Conservation (phyloP, 2,113 vertebrate species). For the Sitta europaea region DNA sequence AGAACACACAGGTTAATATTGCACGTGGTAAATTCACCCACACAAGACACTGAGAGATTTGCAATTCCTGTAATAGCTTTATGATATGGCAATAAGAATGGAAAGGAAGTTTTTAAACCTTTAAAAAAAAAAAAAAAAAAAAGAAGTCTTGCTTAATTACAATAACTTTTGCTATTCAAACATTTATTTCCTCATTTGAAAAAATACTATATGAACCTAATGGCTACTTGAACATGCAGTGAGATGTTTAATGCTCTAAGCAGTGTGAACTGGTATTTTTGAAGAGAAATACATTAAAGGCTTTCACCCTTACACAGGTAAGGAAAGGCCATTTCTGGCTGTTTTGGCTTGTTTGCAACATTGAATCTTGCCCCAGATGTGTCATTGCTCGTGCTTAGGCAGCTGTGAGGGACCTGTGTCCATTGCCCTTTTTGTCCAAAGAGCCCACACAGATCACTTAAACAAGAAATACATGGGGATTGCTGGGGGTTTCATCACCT, state of each 20-base stretch:
- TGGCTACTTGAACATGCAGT: background rate
- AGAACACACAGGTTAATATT: background rate
- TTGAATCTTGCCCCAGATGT: background rate
- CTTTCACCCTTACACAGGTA: constrained; percentile 44
- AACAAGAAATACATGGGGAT: background rate
- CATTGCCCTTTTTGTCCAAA: background rate
- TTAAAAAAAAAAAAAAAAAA: background rate
- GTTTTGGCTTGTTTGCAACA: constrained; percentile 45
- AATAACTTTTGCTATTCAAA: background rate
- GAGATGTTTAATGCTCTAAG: background rate
- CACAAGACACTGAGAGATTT: background rate
- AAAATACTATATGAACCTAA: background rate
- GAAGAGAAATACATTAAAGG: constrained; percentile 26
- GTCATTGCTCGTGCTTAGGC: background rate
- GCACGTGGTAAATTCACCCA: background rate
- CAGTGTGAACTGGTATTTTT: constrained; percentile 13
- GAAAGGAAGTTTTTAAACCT: background rate
- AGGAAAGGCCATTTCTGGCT: constrained; percentile 42
- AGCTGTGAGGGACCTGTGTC: background rate
- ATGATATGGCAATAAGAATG: background rate
- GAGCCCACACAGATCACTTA: background rate
- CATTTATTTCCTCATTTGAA: background rate
- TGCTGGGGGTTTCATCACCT: background rate
- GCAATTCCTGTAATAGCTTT: background rate
- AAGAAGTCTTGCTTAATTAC: background rate